Evolutionary conservation across 2,888 invertebrate species (phyloP).

Genomic region (Cryptus viduatorius): DNA sequence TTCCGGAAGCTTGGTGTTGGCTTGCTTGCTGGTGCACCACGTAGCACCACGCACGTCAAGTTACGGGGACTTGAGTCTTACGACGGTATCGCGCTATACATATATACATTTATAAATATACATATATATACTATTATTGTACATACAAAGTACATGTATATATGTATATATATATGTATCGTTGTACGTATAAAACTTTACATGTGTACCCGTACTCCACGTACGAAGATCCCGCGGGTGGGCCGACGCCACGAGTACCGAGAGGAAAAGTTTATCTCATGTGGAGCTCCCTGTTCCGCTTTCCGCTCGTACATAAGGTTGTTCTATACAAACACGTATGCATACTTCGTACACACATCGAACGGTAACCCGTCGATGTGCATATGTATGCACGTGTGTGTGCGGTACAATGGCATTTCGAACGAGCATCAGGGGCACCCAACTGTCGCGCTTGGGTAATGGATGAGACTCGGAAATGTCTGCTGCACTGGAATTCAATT

Average conservation of each 20-base stretch:
- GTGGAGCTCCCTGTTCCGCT: slow-evolving; percentile 57
- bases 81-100: slow-evolving; percentile 18
- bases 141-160: slow-evolving; percentile 6
- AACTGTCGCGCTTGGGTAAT: slow-evolving; percentile 66
- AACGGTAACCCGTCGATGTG: not conserved
- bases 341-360: not conserved
- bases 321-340: slow-evolving; percentile 10
- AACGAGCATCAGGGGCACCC: slow-evolving; percentile 66
- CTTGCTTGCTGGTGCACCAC: slow-evolving; percentile 41
- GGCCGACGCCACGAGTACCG: slow-evolving; percentile 43
- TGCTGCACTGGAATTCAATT: slow-evolving; percentile 65
- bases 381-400: slow-evolving; percentile 20
- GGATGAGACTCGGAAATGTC: slow-evolving; percentile 68
- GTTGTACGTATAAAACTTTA: slow-evolving; percentile 27
- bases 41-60: slow-evolving; percentile 52
- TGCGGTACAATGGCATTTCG: slow-evolving; percentile 63
- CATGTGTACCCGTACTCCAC: slow-evolving; percentile 24
- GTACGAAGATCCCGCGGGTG: slow-evolving; percentile 52
- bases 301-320: slow-evolving; percentile 58
- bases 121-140: no score
- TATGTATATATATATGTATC: not conserved
- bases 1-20: slow-evolving; percentile 57
- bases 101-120: not conserved
- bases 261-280: slow-evolving; percentile 67
- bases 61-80: slow-evolving; percentile 56